A percentile compares a stretch with the other conserved stretches of the same genome.
Evolutionary conservation across 2,113 vertebrate species (phyloP).

Genomic region (Trogon surrucura): DNA sequence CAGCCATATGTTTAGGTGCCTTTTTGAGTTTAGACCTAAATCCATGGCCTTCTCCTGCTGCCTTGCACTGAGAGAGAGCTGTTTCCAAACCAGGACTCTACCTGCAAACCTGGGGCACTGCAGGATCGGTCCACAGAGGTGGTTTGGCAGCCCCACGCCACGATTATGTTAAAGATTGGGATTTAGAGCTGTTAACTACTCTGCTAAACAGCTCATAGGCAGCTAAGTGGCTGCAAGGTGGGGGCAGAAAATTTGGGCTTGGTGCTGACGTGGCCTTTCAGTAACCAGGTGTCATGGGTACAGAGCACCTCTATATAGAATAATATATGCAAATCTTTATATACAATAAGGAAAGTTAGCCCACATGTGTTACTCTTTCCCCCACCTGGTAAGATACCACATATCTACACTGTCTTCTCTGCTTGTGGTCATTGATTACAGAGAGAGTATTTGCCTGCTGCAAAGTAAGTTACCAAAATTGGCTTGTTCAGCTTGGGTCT

Average conservation of each 20-base stretch:
- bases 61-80: fast-evolving
- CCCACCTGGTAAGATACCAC: background rate
- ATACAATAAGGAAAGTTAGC: background rate
- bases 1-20: background rate
- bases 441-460: background rate
- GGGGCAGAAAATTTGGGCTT: background rate
- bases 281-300: background rate
- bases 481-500: background rate
- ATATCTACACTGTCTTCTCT: background rate
- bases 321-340: background rate
- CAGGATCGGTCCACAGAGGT: background rate
- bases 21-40: background rate
- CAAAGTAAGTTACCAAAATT: background rate
- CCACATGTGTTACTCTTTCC: background rate
- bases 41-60: background rate
- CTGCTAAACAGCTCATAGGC: background rate
- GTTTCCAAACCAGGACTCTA: background rate
- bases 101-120: fast-evolving
- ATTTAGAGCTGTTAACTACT: background rate
- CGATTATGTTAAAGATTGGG: background rate
- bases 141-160: background rate
- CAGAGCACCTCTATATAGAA: background rate
- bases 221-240: background rate
- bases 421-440: background rate
- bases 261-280: background rate